These are phyloP conservation scores for Physocephala rufipes DNA, from an alignment of 2,888 invertebrate species.

Conservation along the genomic window DNA sequence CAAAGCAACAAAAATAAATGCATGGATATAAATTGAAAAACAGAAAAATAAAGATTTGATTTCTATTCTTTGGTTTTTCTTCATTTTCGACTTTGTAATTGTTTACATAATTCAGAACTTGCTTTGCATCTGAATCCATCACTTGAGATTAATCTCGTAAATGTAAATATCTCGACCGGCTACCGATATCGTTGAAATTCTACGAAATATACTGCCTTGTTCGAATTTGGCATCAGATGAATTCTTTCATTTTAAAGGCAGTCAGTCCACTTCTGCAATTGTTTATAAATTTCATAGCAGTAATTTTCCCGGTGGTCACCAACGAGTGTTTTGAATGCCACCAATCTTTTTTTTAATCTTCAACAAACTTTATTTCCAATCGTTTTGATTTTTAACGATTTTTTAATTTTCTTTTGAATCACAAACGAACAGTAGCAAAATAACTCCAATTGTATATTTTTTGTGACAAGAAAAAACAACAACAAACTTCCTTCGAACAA, in stretches of 20 bases:
- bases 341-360: too few species aligned
- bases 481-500: neutral
- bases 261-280: too few species aligned
- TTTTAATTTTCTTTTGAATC: too few species aligned
- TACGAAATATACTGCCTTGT: too few species aligned
- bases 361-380: too few species aligned
- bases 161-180: too few species aligned
- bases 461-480: neutral
- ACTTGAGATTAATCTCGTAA: constrained; percentile 13
- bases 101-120: constrained; percentile 13
- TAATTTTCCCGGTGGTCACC: constrained; percentile 18
- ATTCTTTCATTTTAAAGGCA: too few species aligned
- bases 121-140: constrained; percentile 1
- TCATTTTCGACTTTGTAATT: constrained; percentile 9
- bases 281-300: too few species aligned
- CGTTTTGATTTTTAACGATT: neutral
- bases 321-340: too few species aligned
- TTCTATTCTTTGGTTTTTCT: neutral
- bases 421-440: constrained; percentile 24
- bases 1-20: constrained; percentile 5
- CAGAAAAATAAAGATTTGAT: neutral
- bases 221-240: too few species aligned
- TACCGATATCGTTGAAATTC: too few species aligned
- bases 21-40: neutral
- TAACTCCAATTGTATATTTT: constrained; percentile 28